Base-by-base conservation (phyloP, 2,797 vertebrate genomes). In the Dicrostonyx torquatus region DNA sequence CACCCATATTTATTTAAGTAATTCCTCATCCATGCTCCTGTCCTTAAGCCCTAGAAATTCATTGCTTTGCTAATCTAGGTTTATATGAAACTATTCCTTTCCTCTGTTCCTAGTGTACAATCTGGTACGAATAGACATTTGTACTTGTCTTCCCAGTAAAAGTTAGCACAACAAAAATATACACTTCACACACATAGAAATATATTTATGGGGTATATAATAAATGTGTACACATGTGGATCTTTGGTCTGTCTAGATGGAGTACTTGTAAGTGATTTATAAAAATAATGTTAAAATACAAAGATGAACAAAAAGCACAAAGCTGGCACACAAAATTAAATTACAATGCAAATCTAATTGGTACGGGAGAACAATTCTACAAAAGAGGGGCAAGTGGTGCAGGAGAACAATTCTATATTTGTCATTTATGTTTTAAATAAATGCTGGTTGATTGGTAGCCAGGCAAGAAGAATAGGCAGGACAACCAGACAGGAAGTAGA, bases 291-390 rank as follows among this genome's bases (percentile, higher is more conserved):
- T 83, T 24, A 26, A 89, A 89, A 79, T 84, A 3, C 93, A 40
- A 72, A 34, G 22, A 50, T 37, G 22, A 93, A 55, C 68, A 5
- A 85, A 95, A 90, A 34, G 10, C 45, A 80, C 88, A 60, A 85
- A 62, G 92, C 40, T 83, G 53, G 75, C 70, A 48, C 73, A 94
- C 78, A 29, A 22, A 96, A 89, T 96, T 70, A 92, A 95, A 96
- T 60, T 87, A 75, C 75, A 87, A 94, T 84, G 50, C 78, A 58
- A 82, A 77, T 75, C 29, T 77, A n/a, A n/a, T n/a, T n/a, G n/a
- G n/a, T n/a, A n/a, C n/a, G n/a, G n/a, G n/a, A n/a, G n/a, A n/a
- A n/a, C n/a, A n/a, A n/a, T n/a, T n/a, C n/a, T n/a, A n/a, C n/a
- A n/a, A n/a, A n/a, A n/a, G n/a, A n/a, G n/a, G n/a, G n/a, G n/a